Base-by-base conservation (phyloP, 2,888 invertebrate genomes). In the Drosophila pseudotalamancana region DNA sequence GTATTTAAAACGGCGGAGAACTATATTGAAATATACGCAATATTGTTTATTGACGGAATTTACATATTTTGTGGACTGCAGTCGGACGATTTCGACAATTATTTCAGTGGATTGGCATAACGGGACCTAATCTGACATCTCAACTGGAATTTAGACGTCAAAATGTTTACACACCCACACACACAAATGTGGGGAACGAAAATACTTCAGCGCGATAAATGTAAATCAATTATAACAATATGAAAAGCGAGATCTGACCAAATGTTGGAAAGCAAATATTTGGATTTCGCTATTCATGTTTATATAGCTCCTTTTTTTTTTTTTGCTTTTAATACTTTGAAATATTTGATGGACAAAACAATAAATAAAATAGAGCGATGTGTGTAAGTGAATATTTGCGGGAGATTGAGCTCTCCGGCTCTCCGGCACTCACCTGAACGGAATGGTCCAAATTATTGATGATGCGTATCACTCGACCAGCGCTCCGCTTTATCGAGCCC, bases 381-480 rank as follows among this genome's bases (percentile, higher is more conserved):
- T 48, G 12, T 40, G n/a, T 16, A 8, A 6, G 9, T 21, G 12
- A 19, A n/a, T 53, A 19, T 37, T 23, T 54, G 21, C 27, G 27
- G 27, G 34, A 5, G 18, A 2, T 16, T 59, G 18, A 25, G 11
- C 11, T 5, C 6, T 8, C n/a, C n/a, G n/a, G n/a, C n/a, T n/a
- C n/a, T n/a, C 32, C 21, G 37, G 27, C 56, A 85, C 86, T 91
- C 91, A 96, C 97, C 94, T 97, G 97, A 84, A 97, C 96, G 32
- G 97, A 95, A 90, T 97, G 97, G 91, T 97, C 96, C 93, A 96
- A 95, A 91, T 97, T 97, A 92, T 98, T 98, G 89, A 98, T 96
- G 89, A 98, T 97, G 79, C 98, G 94, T 90, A 98, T 97, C 80
- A 97, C 96, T 79, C 97, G 93, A 45, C 97, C 96, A 64, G 96